These are phyloP conservation scores for Dioctria rufipes DNA, from an alignment of 2,888 invertebrate species.

Conservation along the genomic window DNA sequence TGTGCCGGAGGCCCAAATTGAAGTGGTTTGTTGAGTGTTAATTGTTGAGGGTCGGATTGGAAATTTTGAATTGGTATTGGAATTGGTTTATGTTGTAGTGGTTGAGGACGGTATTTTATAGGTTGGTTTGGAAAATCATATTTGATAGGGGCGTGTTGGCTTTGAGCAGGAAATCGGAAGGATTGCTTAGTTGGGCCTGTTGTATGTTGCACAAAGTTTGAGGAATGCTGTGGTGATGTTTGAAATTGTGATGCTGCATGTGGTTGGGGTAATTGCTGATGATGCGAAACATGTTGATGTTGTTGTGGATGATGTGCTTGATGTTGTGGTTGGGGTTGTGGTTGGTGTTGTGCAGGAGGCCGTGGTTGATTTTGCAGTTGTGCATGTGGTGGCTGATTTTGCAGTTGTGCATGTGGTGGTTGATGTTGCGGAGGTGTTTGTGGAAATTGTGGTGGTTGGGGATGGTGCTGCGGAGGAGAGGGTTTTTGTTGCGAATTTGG, in stretches of 20 bases:
- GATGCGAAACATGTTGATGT: not conserved
- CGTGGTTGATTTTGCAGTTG: constrained; percentile 65
- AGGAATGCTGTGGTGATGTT: constrained; percentile 14
- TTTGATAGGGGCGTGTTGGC: constrained; percentile 7
- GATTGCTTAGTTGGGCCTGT: constrained; percentile 20
- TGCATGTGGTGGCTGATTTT: constrained; percentile 66
- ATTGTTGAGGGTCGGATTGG: constrained; percentile 67
- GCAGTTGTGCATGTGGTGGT: not conserved
- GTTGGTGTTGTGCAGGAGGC: constrained; percentile 55
- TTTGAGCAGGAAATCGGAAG: constrained; percentile 34
- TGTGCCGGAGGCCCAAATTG: constrained; percentile 62
- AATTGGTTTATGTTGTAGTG: constrained; percentile 71
- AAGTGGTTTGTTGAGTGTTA: constrained; percentile 69
- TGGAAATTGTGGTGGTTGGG: not conserved
- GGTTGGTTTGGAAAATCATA: constrained; percentile 60
- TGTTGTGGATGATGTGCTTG: not conserved
- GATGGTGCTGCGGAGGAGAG: not conserved
- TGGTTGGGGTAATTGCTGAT: constrained; percentile 42
- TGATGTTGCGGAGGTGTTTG: not conserved
- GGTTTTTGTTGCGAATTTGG: not conserved
- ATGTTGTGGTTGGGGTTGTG: not conserved
- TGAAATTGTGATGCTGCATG: not conserved
- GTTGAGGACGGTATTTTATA: constrained; percentile 68
- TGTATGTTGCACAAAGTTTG: constrained; percentile 2
- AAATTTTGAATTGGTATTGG: constrained; percentile 69